A percentile compares a stretch with the other conserved stretches of the same genome.
phyloP scores from a whole-genome alignment of 53 echinoderm and acorn worm species.

The Patiria pectinifera region DNA sequence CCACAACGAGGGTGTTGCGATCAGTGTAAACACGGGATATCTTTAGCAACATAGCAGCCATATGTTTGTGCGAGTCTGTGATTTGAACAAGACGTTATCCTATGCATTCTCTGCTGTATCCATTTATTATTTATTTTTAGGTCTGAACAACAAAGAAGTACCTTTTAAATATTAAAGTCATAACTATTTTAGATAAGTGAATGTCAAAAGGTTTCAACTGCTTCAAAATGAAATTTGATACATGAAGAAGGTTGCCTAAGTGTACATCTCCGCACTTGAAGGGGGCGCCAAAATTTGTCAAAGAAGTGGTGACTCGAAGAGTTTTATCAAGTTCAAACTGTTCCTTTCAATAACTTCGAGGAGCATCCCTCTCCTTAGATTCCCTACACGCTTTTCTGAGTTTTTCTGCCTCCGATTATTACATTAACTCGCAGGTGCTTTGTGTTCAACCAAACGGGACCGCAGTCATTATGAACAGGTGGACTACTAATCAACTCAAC shows the following conservation, averaged over 20 bases:
- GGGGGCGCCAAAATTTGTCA: neutral
- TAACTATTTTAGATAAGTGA: too few relatives aligned
- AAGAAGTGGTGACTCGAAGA: too few relatives aligned
- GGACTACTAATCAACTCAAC: constrained; percentile 23
- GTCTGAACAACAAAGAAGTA: neutral
- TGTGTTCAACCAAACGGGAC: constrained; percentile 5
- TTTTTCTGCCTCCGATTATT: neutral
- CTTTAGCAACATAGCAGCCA: neutral
- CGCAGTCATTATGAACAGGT: constrained; percentile 13
- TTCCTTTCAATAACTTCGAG: neutral
- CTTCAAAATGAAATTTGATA: too few relatives aligned
- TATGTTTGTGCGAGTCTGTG: neutral
- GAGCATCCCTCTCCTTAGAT: neutral
- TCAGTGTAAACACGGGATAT: neutral
- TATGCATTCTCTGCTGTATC: neutral
- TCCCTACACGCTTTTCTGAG: neutral
- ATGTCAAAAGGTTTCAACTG: too few relatives aligned
- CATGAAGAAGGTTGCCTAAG: too few relatives aligned
- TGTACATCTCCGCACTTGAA: too few relatives aligned
- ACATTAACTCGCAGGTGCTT: constrained; percentile 50
- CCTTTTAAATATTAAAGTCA: too few relatives aligned
- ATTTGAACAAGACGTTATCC: neutral
- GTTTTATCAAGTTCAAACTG: neutral
- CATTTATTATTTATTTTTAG: too few relatives aligned
- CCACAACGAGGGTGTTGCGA: neutral